These are phyloP conservation scores for Diacarnus erythraeanus DNA, from an alignment of 37 sponge, comb jelly and placozoan species.

Conservation along the genomic window DNA sequence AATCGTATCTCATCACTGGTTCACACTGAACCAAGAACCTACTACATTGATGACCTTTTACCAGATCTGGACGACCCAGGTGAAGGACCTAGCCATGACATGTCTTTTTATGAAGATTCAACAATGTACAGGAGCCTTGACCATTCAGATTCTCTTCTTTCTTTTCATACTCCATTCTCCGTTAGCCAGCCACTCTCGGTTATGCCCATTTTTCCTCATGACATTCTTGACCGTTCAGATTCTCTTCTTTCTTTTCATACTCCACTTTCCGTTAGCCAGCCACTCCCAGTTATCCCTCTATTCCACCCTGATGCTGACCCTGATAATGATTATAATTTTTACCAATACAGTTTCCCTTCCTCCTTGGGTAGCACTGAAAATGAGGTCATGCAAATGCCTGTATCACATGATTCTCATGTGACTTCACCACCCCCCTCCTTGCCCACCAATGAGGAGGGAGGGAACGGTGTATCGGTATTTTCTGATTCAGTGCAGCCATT, in stretches of 20 bases:
- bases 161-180: neutral
- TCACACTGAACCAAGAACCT: neutral
- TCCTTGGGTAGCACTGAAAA: constrained; percentile 30
- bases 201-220: neutral
- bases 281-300: neutral
- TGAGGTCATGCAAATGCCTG: constrained; percentile 15
- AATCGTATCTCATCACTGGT: neutral
- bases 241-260: neutral
- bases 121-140: neutral
- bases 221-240: neutral
- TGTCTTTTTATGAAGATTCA: neutral
- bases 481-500: constrained; percentile 55
- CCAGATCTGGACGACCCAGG: neutral
- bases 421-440: neutral
- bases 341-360: neutral
- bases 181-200: too few species aligned
- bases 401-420: constrained; percentile 15
- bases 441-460: neutral
- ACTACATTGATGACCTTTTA: neutral
- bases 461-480: neutral
- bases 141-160: neutral
- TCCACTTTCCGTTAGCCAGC: too few species aligned
- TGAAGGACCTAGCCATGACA: neutral
- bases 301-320: neutral
- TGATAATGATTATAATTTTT: neutral